Percentiles rank a stretch among this genome's conserved stretches.
Evolutionary conservation across 1,140 invertebrate genomes (phyloP).

Genomic region (Macrosteles quadrilineatus): DNA sequence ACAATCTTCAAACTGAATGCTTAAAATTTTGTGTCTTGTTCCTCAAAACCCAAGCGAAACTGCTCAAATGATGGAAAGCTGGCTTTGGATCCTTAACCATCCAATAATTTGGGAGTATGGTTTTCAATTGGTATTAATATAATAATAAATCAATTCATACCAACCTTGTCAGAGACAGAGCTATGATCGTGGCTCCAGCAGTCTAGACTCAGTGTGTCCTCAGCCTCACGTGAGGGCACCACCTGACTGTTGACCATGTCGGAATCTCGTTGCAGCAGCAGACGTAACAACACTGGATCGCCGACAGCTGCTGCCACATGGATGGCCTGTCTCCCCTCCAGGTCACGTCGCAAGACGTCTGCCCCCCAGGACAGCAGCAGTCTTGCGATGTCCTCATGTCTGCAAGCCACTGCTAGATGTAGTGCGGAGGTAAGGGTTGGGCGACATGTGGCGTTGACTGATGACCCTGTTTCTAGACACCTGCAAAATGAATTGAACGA

Average conservation of each 20-base stretch:
- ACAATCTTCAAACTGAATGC: too few relatives aligned
- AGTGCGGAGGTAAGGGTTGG: constrained; percentile 50
- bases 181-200: constrained; percentile 40
- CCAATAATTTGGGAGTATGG: too few relatives aligned
- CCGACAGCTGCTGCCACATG: constrained; percentile 53
- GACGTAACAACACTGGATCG: constrained; percentile 49
- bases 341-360: constrained; percentile 49
- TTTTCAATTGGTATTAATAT: too few relatives aligned
- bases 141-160: too few relatives aligned
- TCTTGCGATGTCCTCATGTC: constrained; percentile 47
- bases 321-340: constrained; percentile 50
- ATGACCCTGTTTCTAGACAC: constrained; percentile 51
- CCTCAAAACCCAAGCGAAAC: too few relatives aligned
- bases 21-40: too few relatives aligned
- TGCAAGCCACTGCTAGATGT: constrained; percentile 50
- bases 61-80: too few relatives aligned
- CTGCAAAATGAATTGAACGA: constrained; percentile 43
- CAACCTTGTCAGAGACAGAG: constrained; percentile 31
- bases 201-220: constrained; percentile 29
- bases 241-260: constrained; percentile 17
- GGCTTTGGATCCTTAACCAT: too few relatives aligned
- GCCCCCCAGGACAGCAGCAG: constrained; percentile 50
- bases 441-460: constrained; percentile 53
- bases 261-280: not conserved
- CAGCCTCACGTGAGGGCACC: not conserved